Evolutionary conservation across 1,140 invertebrate species (phyloP).

Genomic region (Leptoteleia sp.): DNA sequence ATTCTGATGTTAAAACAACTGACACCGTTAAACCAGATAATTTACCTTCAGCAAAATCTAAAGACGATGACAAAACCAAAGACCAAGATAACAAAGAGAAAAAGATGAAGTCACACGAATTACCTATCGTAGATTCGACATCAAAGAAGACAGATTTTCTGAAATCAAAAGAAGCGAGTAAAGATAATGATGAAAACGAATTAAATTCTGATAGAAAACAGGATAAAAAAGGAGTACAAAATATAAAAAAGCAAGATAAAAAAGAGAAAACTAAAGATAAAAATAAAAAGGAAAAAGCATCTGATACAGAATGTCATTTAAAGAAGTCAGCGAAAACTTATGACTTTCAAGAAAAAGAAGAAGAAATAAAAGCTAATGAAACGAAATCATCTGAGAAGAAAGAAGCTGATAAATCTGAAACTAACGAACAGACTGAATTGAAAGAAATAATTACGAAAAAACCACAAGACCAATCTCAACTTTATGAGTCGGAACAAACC

Average conservation of each 20-base stretch:
- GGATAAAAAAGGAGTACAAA: background rate
- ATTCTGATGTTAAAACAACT: background rate
- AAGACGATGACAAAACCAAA: slow-evolving; percentile 14
- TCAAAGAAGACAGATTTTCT: background rate
- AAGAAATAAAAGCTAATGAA: slow-evolving; percentile 6
- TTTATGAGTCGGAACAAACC: slow-evolving; percentile 36
- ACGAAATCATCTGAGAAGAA: background rate
- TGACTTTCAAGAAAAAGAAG: slow-evolving; percentile 44
- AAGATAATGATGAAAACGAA: background rate
- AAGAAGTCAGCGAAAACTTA: slow-evolving; percentile 51
- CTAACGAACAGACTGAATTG: too few relatives aligned
- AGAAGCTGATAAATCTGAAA: background rate
- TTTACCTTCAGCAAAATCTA: slow-evolving; percentile 10
- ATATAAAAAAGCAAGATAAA: background rate
- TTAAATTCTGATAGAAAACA: background rate
- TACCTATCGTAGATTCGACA: background rate
- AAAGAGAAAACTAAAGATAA: background rate
- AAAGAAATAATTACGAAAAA: too few relatives aligned
- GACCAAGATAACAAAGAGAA: slow-evolving; percentile 18
- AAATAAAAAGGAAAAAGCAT: background rate
- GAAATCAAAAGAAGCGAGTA: background rate
- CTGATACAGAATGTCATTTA: slow-evolving; percentile 29
- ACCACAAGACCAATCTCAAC: too few relatives aligned
- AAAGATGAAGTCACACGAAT: slow-evolving; percentile 4
- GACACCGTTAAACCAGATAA: background rate